A percentile compares a stretch with the other conserved stretches of the same genome.
phyloP scores from a whole-genome alignment of 2,888 invertebrate species.

The Thecocarcelia acutangulata region DNA sequence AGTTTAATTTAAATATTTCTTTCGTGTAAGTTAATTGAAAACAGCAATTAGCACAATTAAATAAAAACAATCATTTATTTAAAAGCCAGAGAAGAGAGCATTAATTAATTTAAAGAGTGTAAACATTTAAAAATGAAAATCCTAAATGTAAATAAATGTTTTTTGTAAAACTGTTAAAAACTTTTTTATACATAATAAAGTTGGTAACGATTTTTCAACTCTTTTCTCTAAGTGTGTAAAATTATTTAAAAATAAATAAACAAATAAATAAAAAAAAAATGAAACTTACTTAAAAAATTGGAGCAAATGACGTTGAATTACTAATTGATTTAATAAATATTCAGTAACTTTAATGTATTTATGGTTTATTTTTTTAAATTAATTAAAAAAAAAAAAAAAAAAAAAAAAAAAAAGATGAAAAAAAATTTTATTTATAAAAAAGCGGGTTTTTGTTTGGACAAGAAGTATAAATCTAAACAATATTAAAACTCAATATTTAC shows the following conservation, averaged over 20 bases:
- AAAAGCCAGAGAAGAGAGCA: constrained; percentile 10
- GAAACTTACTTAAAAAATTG: constrained; percentile 34
- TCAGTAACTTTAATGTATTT: constrained; percentile 22
- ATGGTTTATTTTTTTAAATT: constrained; percentile 12
- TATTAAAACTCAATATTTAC: constrained; percentile 20
- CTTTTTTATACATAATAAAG: not conserved
- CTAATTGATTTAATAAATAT: constrained; percentile 63
- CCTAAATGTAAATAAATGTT: constrained; percentile 37
- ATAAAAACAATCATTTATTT: constrained; percentile 14
- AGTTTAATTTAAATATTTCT: constrained; percentile 40
- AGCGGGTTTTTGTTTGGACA: constrained; percentile 45
- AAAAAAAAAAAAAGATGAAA: not conserved
- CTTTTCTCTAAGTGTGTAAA: constrained; percentile 4
- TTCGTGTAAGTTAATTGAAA: constrained; percentile 42
- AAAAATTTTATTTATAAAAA: not conserved
- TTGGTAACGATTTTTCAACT: not conserved
- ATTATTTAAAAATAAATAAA: constrained; percentile 14
- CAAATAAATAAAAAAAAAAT: constrained; percentile 10
- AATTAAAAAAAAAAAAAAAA: constrained; percentile 5
- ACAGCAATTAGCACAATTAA: constrained; percentile 20
- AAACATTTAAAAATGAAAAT: not conserved
- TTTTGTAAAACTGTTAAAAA: constrained; percentile 41
- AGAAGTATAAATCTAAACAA: constrained; percentile 55
- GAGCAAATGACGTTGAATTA: constrained; percentile 54
- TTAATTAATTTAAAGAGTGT: constrained; percentile 6